These are phyloP conservation scores for Stenurella melanura DNA, from an alignment of 2,888 invertebrate genomes.

Conservation along the genomic window DNA sequence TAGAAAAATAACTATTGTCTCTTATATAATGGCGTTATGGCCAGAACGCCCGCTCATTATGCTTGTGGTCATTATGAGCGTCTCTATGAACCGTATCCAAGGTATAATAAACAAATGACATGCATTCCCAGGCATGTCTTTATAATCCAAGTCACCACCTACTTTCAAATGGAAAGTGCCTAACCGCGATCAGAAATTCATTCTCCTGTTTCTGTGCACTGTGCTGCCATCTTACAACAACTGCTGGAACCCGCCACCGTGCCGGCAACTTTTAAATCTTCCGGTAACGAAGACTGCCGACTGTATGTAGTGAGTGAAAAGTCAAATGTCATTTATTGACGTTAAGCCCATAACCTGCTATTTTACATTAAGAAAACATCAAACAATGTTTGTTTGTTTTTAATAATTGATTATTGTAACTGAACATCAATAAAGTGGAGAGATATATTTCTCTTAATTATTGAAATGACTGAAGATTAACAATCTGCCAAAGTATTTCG, in stretches of 20 bases:
- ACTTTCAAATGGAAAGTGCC: background rate
- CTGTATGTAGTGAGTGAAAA: background rate
- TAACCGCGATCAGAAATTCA: background rate
- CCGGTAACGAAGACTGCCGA: no score
- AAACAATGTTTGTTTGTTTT: background rate
- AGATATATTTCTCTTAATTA: background rate
- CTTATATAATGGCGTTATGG: no score
- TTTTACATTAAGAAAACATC: background rate
- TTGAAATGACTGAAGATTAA: constrained; percentile 16
- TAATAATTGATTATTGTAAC: background rate
- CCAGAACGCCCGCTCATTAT: no score
- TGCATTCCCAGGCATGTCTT: no score
- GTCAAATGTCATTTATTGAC: constrained; percentile 19
- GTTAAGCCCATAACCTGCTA: constrained; percentile 4
- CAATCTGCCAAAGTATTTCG: constrained; percentile 10
- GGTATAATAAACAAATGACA: no score
- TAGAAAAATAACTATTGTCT: no score
- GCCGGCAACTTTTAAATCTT: no score
- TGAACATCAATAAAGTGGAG: background rate
- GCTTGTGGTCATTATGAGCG: no score
- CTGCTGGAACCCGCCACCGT: background rate
- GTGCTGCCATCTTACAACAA: background rate
- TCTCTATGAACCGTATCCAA: no score
- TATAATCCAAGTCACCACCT: background rate
- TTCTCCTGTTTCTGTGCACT: background rate